phyloP scores from a whole-genome alignment of 2,113 vertebrate genomes.

The Cinclus cinclus region DNA sequence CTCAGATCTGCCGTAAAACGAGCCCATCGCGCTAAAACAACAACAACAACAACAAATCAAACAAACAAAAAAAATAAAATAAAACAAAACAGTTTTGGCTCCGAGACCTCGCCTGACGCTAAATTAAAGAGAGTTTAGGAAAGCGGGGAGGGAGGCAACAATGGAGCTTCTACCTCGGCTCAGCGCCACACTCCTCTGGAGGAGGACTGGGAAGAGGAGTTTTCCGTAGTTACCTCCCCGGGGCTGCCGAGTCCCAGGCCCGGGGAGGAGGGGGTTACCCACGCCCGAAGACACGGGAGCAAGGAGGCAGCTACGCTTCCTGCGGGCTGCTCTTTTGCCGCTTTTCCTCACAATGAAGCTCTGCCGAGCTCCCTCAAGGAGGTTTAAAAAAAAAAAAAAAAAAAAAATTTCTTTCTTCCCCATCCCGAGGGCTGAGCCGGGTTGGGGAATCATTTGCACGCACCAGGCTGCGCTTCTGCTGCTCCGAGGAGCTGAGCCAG shows the following conservation, averaged over 20 bases:
- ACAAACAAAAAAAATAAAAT: too few species aligned
- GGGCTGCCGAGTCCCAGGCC: background rate
- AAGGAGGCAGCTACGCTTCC: background rate
- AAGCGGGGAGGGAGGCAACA: background rate
- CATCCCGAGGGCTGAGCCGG: background rate
- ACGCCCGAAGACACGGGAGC: background rate
- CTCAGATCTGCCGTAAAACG: background rate
- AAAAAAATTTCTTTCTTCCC: background rate
- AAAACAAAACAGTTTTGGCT: background rate
- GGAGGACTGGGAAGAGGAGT: background rate
- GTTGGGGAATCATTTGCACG: background rate
- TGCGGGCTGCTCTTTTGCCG: background rate
- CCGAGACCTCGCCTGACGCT: background rate
- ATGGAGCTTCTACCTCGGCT: background rate
- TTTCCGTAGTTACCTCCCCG: background rate
- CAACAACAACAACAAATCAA: background rate
- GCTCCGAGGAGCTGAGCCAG: background rate
- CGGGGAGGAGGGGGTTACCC: background rate
- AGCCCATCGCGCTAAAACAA: background rate
- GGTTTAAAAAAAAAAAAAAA: accelerated
- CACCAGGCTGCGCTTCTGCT: background rate
- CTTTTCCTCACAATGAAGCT: background rate
- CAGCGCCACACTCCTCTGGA: background rate
- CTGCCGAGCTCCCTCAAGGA: background rate
- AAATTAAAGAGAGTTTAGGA: background rate